Percentiles rank a stretch among this genome's conserved stretches.
Conservation (phyloP, 1,140 invertebrate species). For the Brachionus sp. region DNA sequence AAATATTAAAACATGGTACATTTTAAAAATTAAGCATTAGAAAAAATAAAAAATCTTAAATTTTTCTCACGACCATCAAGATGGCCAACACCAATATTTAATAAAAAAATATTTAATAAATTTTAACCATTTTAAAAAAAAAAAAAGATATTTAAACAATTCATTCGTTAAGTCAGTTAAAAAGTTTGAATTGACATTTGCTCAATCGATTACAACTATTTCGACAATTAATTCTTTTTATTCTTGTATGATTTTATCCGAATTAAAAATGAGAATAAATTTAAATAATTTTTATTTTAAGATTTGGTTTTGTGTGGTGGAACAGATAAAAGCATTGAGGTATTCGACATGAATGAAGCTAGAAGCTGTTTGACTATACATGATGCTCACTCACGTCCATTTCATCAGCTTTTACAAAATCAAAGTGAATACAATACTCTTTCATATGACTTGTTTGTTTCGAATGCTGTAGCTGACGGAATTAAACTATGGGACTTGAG, state of each 20-base stretch:
- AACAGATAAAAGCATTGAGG: conserved; percentile 54
- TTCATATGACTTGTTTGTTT: conserved; percentile 59
- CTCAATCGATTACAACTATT: conserved; percentile 54
- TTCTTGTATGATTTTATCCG: too few species aligned
- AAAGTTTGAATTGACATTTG: conserved; percentile 49
- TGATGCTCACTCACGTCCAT: conserved; percentile 53
- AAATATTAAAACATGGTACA: too few species aligned
- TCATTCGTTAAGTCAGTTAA: conserved; percentile 55
- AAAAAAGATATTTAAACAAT: conserved; percentile 52
- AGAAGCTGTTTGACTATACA: conserved; percentile 50
- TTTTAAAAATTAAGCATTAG: too few species aligned
- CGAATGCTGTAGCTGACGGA: conserved; percentile 55
- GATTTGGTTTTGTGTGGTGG: conserved; percentile 58
- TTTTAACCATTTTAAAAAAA: too few species aligned
- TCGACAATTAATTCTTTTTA: conserved; percentile 57
- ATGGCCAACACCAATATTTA: too few species aligned
- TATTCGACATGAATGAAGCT: conserved; percentile 59
- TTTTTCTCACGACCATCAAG: too few species aligned
- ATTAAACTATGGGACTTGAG: conserved; percentile 61
- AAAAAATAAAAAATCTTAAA: too few species aligned
- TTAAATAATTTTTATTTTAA: conserved; percentile 47
- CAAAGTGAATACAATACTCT: conserved; percentile 53
- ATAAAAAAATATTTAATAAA: too few species aligned
- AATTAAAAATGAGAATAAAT: too few species aligned
- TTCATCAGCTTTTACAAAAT: conserved; percentile 56